Evolutionary conservation across 2,113 vertebrate species (phyloP), one percentile per base, ranked within the genome.

Genomic region (Rhabdornis inornatus): DNA sequence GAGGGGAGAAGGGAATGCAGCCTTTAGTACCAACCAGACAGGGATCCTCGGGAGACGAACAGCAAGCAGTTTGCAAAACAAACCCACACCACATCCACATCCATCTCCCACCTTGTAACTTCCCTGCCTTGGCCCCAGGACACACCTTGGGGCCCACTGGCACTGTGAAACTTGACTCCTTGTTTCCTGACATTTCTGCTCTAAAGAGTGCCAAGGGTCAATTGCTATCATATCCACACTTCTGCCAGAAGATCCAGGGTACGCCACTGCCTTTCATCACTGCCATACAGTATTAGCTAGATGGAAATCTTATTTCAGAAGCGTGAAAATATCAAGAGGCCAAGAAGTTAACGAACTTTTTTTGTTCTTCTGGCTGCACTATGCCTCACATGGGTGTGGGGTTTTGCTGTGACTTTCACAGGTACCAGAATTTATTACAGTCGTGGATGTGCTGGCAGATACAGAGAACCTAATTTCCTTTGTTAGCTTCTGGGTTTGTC

Each of bases 401-500:
- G 31, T 60, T 90, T 75, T 63, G 39, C 56, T 61, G 60, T 39
- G 64, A 86, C n/a, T 95, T 92, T 85, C 76, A 81, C 37, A 86
- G 52, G 83, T 93, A 93, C 44, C 50, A 55, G 66, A 70, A 74
- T 83, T 95, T 86, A 90, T 92, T 83, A 71, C 0, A 12, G 44
- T 37, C 0, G 0, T 56, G 55, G 45, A 83, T 82, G 44, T 33
- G 27, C 60, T 28, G 61, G 49, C 77, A 91, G 75, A 95, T 88
- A 70, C 7, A 83, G 57, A 92, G 59, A 83, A 82, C 13, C 11
- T 27, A 37, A 72, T 91, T 96, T 77, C 40, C 61, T 90, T 83
- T 93, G 87, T 89, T 90, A 57, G 30, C 60, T 86, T 80, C 83
- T 89, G 71, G 28, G 45, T 77, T 95, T 92, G 37, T 92, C 94